Conservation (phyloP, 2,113 vertebrate species). For the Zosterops pallidus region DNA sequence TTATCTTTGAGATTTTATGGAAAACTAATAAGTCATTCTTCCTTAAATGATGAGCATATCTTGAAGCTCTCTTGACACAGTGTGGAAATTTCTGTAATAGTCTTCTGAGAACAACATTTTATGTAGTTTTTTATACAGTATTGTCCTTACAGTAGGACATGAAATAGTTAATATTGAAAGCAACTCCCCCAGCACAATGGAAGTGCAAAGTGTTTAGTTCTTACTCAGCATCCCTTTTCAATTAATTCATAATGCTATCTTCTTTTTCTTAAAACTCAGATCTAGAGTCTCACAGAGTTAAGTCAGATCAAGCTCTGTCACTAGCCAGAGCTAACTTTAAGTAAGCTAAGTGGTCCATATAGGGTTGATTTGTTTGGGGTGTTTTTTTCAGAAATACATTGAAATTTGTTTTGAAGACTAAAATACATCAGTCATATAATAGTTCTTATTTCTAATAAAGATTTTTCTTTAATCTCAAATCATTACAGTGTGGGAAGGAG, state of each 20-base stretch:
- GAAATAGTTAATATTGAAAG: neutral
- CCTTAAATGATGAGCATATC: neutral
- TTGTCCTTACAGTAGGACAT: neutral
- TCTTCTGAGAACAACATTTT: neutral
- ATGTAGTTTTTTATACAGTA: neutral
- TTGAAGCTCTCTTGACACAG: neutral
- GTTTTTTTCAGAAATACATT: neutral
- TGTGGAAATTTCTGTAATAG: neutral
- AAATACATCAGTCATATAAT: neutral
- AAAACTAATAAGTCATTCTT: neutral
- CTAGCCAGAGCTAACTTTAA: neutral
- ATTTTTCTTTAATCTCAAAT: neutral
- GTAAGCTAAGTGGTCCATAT: neutral
- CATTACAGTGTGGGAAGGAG: neutral
- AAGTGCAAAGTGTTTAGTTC: neutral
- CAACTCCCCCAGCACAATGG: neutral
- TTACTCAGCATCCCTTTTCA: neutral
- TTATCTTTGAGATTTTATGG: neutral
- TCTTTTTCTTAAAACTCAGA: neutral
- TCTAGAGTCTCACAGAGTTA: neutral
- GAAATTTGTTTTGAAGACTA: neutral
- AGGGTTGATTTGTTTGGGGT: neutral
- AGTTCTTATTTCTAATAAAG: neutral
- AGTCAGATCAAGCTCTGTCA: neutral
- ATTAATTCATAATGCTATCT: neutral